Evolutionary conservation across 2,888 invertebrate species (phyloP).

Genomic region (Slavum lentiscoides): DNA sequence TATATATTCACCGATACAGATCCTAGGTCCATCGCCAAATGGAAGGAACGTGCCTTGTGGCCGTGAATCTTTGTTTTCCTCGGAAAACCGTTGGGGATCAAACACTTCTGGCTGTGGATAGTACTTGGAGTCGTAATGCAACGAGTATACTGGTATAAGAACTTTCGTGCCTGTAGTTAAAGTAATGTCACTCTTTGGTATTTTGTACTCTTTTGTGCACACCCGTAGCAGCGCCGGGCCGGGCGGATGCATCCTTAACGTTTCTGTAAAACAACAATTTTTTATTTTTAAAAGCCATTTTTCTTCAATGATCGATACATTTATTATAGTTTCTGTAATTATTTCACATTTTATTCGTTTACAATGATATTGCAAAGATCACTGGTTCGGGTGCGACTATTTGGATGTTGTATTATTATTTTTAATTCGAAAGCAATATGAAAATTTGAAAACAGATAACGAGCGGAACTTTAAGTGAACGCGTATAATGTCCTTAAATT

Average conservation of each 20-base stretch:
- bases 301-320: too few relatives aligned
- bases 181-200: constrained; percentile 62
- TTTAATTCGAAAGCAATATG: too few relatives aligned
- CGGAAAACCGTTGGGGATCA: constrained; percentile 66
- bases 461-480: too few relatives aligned
- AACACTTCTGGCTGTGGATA: constrained; percentile 66
- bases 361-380: too few relatives aligned
- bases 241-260: constrained; percentile 66
- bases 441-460: too few relatives aligned
- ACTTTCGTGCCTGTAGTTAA: constrained; percentile 64
- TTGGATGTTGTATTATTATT: too few relatives aligned
- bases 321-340: too few relatives aligned
- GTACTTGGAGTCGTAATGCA: constrained; percentile 66
- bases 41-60: constrained; percentile 62
- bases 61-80: constrained; percentile 63
- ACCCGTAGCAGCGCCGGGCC: constrained; percentile 63
- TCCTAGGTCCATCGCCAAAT: constrained; percentile 61
- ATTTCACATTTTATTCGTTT: too few relatives aligned
- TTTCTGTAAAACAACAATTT: constrained; percentile 60
- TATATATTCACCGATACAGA: constrained; percentile 59
- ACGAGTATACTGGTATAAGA: constrained; percentile 64
- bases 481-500: too few relatives aligned
- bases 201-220: constrained; percentile 63
- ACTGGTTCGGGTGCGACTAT: too few relatives aligned
- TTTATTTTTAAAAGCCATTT: background rate